A percentile compares a stretch with the other conserved stretches of the same genome.
Evolutionary conservation across 2,797 vertebrate species (phyloP).

Genomic region (Anomalospiza imberbis): DNA sequence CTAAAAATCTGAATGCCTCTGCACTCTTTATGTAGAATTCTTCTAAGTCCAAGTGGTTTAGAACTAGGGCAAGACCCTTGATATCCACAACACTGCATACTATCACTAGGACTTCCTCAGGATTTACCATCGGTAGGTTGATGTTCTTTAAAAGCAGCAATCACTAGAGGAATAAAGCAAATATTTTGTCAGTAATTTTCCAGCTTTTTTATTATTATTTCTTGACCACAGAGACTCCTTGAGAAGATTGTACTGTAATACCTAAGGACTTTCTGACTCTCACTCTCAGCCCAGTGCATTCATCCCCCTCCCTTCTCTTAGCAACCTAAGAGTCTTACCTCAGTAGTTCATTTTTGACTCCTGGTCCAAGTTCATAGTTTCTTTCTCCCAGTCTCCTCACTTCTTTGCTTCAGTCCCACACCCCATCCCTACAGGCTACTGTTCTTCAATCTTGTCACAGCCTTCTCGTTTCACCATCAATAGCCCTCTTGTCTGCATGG

Average conservation of each 20-base stretch:
- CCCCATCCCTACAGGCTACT: not conserved
- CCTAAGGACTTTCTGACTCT: not conserved
- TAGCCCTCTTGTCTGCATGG: not conserved
- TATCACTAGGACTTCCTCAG: not conserved
- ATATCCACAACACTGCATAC: rapidly evolving
- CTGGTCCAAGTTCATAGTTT: not conserved
- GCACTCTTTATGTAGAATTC: not conserved
- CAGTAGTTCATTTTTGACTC: not conserved
- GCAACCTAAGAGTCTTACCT: not conserved
- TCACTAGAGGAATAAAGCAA: not conserved
- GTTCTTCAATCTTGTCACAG: not conserved
- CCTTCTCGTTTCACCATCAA: not conserved
- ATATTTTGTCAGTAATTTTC: not conserved
- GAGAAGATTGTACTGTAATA: not conserved
- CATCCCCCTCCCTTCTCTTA: not conserved
- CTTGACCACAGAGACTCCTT: not conserved
- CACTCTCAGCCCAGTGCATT: not conserved
- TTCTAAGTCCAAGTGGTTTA: not conserved
- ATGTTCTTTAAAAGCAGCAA: not conserved
- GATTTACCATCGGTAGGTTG: not conserved
- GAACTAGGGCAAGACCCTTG: not conserved
- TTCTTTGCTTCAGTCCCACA: not conserved
- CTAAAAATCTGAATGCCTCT: not conserved
- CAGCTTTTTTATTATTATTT: not conserved
- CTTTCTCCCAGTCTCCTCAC: not conserved